phyloP scores from a whole-genome alignment of 53 echinoderm and acorn worm genomes.

The Patiria pectinifera region DNA sequence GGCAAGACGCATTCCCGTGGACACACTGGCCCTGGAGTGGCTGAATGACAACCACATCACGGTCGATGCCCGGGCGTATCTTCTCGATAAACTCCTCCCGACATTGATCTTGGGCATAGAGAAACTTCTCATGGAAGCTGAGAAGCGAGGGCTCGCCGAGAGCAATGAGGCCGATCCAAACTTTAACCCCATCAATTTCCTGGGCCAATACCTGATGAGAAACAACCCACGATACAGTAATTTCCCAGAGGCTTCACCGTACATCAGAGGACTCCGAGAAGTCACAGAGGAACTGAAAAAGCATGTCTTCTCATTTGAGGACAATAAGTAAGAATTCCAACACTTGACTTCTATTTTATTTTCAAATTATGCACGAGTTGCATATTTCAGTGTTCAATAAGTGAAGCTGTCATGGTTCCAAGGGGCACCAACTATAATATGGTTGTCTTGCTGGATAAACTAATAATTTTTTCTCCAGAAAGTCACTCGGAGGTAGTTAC shows the following conservation, averaged over 20 bases:
- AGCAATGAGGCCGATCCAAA: conserved; percentile 76
- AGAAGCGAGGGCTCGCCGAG: conserved; percentile 81
- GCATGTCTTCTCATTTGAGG: conserved; percentile 98
- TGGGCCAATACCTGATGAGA: conserved; percentile 97
- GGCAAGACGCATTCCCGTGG: conserved; percentile 89
- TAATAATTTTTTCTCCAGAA: too few relatives aligned
- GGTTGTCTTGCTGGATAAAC: too few relatives aligned
- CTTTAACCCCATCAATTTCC: conserved; percentile 95
- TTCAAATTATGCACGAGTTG: too few relatives aligned
- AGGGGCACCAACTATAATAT: too few relatives aligned
- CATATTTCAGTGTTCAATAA: too few relatives aligned
- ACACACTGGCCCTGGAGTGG: conserved; percentile 91
- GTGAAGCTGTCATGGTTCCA: too few relatives aligned
- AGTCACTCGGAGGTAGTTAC: too few relatives aligned
- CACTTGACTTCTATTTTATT: background rate
- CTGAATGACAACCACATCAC: conserved; percentile 86
- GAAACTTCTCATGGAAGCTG: conserved; percentile 89
- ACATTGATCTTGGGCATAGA: conserved; percentile 95
- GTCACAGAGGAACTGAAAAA: conserved; percentile 96
- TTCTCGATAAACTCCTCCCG: conserved; percentile 94
- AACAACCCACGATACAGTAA: conserved; percentile 96
- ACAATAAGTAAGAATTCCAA: conserved; percentile 80
- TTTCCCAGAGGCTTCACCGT: conserved; percentile 98
- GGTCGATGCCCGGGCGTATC: conserved; percentile 92
- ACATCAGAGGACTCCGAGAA: conserved; percentile 90